Percentiles rank a stretch among this genome's conserved stretches.
These are phyloP conservation scores for Parascotia fuliginaria DNA, from an alignment of 2,888 invertebrate genomes.

Conservation along the genomic window DNA sequence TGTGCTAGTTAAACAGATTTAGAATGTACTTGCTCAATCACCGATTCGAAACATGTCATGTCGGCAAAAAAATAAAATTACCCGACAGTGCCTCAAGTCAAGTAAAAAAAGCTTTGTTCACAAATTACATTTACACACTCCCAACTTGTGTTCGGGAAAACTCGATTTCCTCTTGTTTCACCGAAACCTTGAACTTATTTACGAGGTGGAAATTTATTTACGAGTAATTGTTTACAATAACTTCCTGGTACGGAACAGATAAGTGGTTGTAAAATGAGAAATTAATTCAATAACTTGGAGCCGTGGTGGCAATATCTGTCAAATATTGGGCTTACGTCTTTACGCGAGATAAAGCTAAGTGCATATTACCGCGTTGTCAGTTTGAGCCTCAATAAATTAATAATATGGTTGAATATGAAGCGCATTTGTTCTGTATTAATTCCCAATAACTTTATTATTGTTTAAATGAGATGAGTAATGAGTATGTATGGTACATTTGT, in stretches of 20 bases:
- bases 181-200: slow-evolving; percentile 37
- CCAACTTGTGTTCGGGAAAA: slow-evolving; percentile 36
- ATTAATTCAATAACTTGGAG: slow-evolving; percentile 51
- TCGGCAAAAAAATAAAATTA: not conserved
- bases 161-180: slow-evolving; percentile 41
- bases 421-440: too few relatives aligned
- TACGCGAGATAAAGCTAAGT: not conserved
- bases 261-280: slow-evolving; percentile 49
- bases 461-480: too few relatives aligned
- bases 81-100: slow-evolving; percentile 15
- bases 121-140: slow-evolving; percentile 42
- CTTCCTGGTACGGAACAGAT: slow-evolving; percentile 41
- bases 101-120: slow-evolving; percentile 39
- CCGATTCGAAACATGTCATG: not conserved
- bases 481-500: too few relatives aligned
- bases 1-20: not conserved
- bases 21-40: not conserved
- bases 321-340: slow-evolving; percentile 24
- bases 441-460: too few relatives aligned
- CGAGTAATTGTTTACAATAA: slow-evolving; percentile 49
- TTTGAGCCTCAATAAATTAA: too few relatives aligned
- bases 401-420: too few relatives aligned
- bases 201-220: slow-evolving; percentile 49
- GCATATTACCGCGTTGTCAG: not conserved
- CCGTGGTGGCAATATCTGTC: slow-evolving; percentile 28